These are phyloP conservation scores for Chloroclystis v-ata DNA, from an alignment of 2,888 invertebrate genomes.

Conservation along the genomic window DNA sequence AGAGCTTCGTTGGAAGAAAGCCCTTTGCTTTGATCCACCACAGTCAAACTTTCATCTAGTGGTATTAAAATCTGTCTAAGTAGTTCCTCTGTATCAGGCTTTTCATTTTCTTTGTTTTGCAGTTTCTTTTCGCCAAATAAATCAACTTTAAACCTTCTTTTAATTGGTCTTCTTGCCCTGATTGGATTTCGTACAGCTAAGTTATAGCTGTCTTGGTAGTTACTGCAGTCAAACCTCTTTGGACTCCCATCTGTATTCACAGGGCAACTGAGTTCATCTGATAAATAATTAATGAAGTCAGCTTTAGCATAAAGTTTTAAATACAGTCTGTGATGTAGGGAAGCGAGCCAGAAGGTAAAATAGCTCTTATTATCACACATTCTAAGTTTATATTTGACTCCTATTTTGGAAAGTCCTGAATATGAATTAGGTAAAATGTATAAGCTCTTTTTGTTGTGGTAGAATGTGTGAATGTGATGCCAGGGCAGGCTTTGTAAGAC, in stretches of 20 bases:
- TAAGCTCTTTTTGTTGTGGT: conserved; percentile 85
- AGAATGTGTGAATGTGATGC: conserved; percentile 86
- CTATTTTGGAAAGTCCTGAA: conserved; percentile 76
- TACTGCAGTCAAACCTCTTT: conserved; percentile 59
- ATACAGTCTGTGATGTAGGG: conserved; percentile 87
- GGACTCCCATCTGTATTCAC: conserved; percentile 54
- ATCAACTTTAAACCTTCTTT: conserved; percentile 74
- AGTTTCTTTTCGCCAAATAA: conserved; percentile 73
- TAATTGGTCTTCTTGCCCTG: conserved; percentile 59
- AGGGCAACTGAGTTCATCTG: conserved; percentile 79
- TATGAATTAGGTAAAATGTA: conserved; percentile 79
- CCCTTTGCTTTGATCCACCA: conserved; percentile 42
- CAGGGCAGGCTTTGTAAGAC: conserved; percentile 77
- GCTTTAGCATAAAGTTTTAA: conserved; percentile 84
- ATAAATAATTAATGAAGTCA: conserved; percentile 81
- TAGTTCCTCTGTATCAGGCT: conserved; percentile 73
- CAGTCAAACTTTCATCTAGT: conserved; percentile 46
- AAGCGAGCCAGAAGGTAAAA: conserved; percentile 86
- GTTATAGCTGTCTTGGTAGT: conserved; percentile 74
- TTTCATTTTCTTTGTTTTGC: conserved; percentile 84
- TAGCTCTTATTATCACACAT: conserved; percentile 87
- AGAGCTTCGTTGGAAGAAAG: conserved; percentile 68
- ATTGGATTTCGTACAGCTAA: conserved; percentile 69
- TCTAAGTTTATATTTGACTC: conserved; percentile 84
- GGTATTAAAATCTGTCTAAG: conserved; percentile 62